phyloP scores from a whole-genome alignment of 2,797 vertebrate species.

The Neosalanx taihuensis region DNA sequence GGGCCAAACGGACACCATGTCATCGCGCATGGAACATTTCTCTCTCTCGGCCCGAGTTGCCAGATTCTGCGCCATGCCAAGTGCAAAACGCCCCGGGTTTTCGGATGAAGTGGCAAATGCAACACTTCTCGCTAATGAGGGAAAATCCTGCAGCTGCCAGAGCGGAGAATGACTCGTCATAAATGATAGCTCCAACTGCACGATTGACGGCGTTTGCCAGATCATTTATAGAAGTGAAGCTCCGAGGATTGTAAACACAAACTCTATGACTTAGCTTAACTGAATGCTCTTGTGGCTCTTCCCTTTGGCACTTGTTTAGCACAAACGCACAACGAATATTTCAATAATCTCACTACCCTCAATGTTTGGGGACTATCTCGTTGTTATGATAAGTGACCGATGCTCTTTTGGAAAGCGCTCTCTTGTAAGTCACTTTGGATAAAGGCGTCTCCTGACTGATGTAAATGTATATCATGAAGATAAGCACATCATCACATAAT shows the following conservation, averaged over 20 bases:
- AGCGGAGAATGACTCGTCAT: not conserved
- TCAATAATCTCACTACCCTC: no score
- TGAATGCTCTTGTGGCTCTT: no score
- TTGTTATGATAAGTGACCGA: no score
- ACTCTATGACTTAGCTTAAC: not conserved
- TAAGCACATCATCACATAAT: no score
- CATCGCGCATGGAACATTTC: conserved; percentile 6
- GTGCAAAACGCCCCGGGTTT: conserved; percentile 7
- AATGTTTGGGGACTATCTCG: no score
- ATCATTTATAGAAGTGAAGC: not conserved
- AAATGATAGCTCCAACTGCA: not conserved
- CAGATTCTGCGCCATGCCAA: conserved; percentile 24
- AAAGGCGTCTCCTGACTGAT: no score
- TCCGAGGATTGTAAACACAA: not conserved
- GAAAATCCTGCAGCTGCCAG: conserved; percentile 17
- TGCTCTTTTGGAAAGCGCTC: no score
- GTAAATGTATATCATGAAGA: no score
- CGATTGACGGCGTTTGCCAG: not conserved
- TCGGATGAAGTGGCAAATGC: conserved; percentile 44
- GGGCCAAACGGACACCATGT: conserved; percentile 13
- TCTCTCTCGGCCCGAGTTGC: conserved; percentile 21
- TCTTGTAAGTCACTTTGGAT: no score
- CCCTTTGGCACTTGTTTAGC: no score
- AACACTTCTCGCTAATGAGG: conserved; percentile 36
- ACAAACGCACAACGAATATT: no score